phyloP scores from a whole-genome alignment of 2,797 vertebrate species.

The Podarcis lilfordi region DNA sequence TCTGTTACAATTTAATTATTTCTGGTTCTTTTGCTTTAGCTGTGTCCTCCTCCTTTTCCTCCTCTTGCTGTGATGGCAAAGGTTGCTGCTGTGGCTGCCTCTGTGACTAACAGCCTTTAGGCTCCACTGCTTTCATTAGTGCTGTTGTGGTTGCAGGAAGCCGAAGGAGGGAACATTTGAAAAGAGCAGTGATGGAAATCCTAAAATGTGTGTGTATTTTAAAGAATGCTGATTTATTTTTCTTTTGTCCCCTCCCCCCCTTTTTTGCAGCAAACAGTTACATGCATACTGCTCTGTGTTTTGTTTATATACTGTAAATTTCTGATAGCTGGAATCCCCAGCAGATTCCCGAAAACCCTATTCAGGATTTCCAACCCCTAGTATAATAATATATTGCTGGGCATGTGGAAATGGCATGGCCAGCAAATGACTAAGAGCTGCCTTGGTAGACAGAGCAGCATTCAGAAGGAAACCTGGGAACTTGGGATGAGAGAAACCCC shows the following conservation, averaged over 20 bases:
- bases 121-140: not conserved
- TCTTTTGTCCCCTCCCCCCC: no score
- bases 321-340: slow-evolving; percentile 34
- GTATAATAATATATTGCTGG: not conserved
- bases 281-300: slow-evolving; percentile 31
- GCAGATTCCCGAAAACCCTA: slow-evolving; percentile 42
- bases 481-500: not conserved
- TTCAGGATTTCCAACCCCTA: slow-evolving; percentile 46
- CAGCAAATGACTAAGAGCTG: slow-evolving; percentile 19
- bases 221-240: not conserved
- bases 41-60: not conserved
- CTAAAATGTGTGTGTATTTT: not conserved
- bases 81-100: not conserved
- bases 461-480: slow-evolving; percentile 19
- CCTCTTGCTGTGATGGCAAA: not conserved
- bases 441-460: not conserved
- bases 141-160: slow-evolving; percentile 5
- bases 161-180: slow-evolving; percentile 2
- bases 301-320: slow-evolving; percentile 29
- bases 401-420: not conserved
- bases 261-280: slow-evolving; percentile 10
- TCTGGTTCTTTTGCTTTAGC: not conserved
- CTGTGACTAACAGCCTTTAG: not conserved
- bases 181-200: slow-evolving; percentile 11
- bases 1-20: not conserved